These are phyloP conservation scores for Dermochelys coriacea DNA, from an alignment of 2,797 vertebrate genomes.

Conservation along the genomic window DNA sequence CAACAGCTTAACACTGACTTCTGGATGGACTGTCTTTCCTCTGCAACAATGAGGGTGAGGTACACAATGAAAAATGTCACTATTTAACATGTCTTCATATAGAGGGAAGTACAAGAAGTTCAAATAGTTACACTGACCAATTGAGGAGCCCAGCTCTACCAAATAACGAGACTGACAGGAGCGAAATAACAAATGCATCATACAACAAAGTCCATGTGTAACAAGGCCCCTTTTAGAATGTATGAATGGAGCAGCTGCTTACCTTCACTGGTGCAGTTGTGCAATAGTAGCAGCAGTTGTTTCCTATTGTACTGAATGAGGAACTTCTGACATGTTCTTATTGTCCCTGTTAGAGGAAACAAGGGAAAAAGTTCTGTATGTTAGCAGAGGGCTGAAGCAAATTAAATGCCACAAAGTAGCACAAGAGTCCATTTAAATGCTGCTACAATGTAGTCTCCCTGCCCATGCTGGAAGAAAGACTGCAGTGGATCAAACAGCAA, in stretches of 20 bases:
- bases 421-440: not conserved
- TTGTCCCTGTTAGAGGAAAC: constrained; percentile 86
- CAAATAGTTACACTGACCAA: not conserved
- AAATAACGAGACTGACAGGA: not conserved
- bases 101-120: not conserved
- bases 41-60: constrained; percentile 74
- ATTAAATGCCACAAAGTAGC: fast-evolving
- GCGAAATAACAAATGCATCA: not conserved
- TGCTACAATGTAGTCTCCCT: not conserved
- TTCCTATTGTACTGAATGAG: constrained; percentile 91
- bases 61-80: not conserved
- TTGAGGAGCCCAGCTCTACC: not conserved
- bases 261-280: constrained; percentile 89
- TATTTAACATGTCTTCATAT: not conserved
- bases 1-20: constrained; percentile 86
- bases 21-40: constrained; percentile 84
- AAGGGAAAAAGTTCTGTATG: not conserved
- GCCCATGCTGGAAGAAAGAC: not conserved
- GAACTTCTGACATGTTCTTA: constrained; percentile 96
- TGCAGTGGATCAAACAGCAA: not conserved
- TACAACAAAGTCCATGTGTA: not conserved
- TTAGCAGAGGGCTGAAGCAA: not conserved
- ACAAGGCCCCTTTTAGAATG: fast-evolving
- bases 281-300: constrained; percentile 88
- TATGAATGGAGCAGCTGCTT: not conserved